Evolutionary conservation across 1,140 invertebrate species (phyloP).

Genomic region (Plectus sambesii): DNA sequence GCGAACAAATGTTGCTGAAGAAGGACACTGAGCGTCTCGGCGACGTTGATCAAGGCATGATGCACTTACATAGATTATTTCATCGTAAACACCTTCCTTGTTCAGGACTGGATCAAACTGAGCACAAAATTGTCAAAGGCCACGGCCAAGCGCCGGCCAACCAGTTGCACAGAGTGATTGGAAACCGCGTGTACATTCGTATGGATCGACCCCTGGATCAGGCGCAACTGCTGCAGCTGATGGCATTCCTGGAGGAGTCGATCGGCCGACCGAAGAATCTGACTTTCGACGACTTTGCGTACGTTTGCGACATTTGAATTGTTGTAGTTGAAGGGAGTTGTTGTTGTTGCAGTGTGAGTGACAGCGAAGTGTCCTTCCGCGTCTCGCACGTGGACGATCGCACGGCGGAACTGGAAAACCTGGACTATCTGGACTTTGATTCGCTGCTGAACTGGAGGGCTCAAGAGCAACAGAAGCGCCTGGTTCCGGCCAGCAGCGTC

Average conservation of each 20-base stretch:
- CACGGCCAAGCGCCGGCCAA: slow-evolving; percentile 25
- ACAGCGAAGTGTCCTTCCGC: slow-evolving; percentile 42
- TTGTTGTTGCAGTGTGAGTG: slow-evolving; percentile 26
- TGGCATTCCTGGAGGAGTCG: slow-evolving; percentile 32
- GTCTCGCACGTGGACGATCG: slow-evolving; percentile 21
- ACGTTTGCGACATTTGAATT: slow-evolving; percentile 5
- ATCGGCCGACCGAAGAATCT: slow-evolving; percentile 39
- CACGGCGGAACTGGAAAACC: slow-evolving; percentile 6
- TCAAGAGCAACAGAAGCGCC: slow-evolving; percentile 25
- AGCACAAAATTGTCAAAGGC: slow-evolving; percentile 44
- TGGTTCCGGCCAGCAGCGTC: slow-evolving; percentile 38
- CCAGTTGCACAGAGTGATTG: slow-evolving; percentile 43
- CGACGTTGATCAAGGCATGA: slow-evolving; percentile 17
- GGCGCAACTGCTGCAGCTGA: slow-evolving; percentile 33
- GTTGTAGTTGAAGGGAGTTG: neutral
- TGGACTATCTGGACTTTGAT: no score
- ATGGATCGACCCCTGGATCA: slow-evolving; percentile 33
- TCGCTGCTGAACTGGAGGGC: slow-evolving; percentile 8
- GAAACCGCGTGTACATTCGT: slow-evolving; percentile 41
- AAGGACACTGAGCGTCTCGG: slow-evolving; percentile 40
- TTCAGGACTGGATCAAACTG: slow-evolving; percentile 30
- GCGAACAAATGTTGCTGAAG: slow-evolving; percentile 32
- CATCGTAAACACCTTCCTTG: slow-evolving; percentile 10
- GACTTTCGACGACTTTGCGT: slow-evolving; percentile 42
- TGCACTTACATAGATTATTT: neutral